Evolutionary conservation across 2,797 vertebrate genomes (phyloP), one percentile per base, ranked within the genome.

Genomic region (Neosilurus mollespiculum): DNA sequence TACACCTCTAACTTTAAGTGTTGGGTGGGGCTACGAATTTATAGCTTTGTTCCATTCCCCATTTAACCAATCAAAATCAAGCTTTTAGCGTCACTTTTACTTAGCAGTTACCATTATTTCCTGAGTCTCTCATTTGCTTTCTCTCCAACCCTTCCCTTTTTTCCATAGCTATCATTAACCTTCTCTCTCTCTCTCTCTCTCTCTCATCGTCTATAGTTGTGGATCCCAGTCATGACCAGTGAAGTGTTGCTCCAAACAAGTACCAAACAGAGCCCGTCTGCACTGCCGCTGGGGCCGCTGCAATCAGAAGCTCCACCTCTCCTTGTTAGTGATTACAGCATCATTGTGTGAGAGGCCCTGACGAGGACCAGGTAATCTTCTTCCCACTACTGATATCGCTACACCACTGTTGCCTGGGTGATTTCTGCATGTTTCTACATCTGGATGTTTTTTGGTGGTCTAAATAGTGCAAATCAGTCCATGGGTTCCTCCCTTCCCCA

Each of bases 401-500:
- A 73, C 26, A 34, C 65, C 43, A n/a, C 80, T 58, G 85, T 88
- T 88, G 86, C 86, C 86, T 84, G 56, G 80, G 84, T 84, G 78
- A 84, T 81, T 82, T 73, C 30, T 30, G 80, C 65, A 61, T 75
- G 15, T 69, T 85, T 79, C 26, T 76, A 53, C 34, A 8, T 24
- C 18, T 54, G 15, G 16, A 10, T 62, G 12, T 59, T 26, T 26
- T 56, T 67, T 54, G 64, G n/a, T 26, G 49, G n/a, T 66, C 64
- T 82, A 22, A 69, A 49, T 30, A 22, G 59, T 15, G 8, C 2
- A 4, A 59, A 56, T 59, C 30, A 37, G 56, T 3, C 14, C n/a
- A 14, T 72, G n/a, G 16, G 49, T 53, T 26, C 26, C 26, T 9
- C 12, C 16, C 1, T 20, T 9, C 12, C 26, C 1, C 14, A 9